Conservation (phyloP, 37 sponge, comb jelly and placozoan species). For the Hormiphora californensis region DNA sequence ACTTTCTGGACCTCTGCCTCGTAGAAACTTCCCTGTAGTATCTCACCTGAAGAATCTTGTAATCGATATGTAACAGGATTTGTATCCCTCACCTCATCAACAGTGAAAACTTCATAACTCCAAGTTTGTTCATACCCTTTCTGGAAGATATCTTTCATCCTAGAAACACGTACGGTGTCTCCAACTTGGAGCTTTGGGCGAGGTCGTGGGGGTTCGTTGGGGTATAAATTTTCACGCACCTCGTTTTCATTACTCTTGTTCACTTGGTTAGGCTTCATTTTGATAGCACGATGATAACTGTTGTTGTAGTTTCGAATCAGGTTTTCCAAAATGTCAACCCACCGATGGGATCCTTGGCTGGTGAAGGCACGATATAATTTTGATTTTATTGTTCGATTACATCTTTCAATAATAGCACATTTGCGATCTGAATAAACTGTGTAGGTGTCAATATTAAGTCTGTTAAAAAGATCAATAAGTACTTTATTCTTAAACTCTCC, state of each 20-base stretch:
- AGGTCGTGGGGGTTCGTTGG: not conserved
- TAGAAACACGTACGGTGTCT: not conserved
- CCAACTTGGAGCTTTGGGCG: not conserved
- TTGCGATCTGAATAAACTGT: not conserved
- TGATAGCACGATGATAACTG: constrained; percentile 10
- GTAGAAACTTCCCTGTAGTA: not conserved
- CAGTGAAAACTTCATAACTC: constrained; percentile 22
- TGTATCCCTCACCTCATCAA: not conserved
- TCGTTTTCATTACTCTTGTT: not conserved
- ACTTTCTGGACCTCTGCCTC: not conserved
- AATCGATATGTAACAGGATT: constrained; percentile 3
- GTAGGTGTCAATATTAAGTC: not conserved
- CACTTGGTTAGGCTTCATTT: not conserved
- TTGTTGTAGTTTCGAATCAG: not conserved
- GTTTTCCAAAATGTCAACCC: not conserved
- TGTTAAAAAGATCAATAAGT: not conserved
- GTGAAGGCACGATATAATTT: not conserved
- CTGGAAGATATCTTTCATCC: not conserved
- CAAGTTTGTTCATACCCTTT: constrained; percentile 31
- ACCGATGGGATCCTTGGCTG: not conserved
- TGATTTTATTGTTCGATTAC: not conserved
- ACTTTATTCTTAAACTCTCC: not conserved
- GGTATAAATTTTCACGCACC: not conserved
- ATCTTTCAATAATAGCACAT: not conserved
- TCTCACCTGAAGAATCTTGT: not conserved